Evolutionary conservation across 1,140 invertebrate genomes (phyloP).

Genomic region (Euura lappo): DNA sequence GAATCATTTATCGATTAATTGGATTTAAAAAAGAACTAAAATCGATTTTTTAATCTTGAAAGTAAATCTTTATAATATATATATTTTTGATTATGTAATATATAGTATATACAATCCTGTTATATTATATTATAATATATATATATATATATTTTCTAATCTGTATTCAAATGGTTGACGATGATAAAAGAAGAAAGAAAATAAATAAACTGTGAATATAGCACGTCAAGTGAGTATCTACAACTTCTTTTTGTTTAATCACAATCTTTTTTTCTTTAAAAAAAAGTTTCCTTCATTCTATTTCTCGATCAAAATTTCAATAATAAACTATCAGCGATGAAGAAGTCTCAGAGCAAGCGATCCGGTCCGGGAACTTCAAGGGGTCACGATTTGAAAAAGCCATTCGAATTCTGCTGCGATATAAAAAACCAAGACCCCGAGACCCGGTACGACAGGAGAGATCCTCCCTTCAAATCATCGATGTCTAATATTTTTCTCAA

Average conservation of each 20-base stretch:
- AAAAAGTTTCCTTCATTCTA: too few relatives aligned
- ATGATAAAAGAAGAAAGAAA: neutral
- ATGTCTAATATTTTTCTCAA: slow-evolving; percentile 24
- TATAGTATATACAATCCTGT: neutral
- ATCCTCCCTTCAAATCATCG: slow-evolving; percentile 25
- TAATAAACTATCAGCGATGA: slow-evolving; percentile 11
- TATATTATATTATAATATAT: neutral
- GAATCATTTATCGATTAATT: neutral
- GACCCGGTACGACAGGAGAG: slow-evolving; percentile 22
- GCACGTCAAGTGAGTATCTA: too few relatives aligned
- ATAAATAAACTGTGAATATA: neutral
- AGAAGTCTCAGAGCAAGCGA: slow-evolving; percentile 19
- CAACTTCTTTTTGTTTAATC: too few relatives aligned
- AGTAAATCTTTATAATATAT: neutral
- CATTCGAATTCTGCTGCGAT: slow-evolving; percentile 49
- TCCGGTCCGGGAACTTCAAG: slow-evolving; percentile 12
- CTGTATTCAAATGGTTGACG: neutral
- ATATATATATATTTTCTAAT: neutral
- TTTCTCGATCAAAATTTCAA: too few relatives aligned
- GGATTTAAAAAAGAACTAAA: neutral
- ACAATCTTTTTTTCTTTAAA: too few relatives aligned
- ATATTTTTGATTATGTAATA: neutral
- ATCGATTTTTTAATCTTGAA: neutral
- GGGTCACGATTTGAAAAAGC: slow-evolving; percentile 31
- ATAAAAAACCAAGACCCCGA: slow-evolving; percentile 30